Evolutionary conservation across 2,797 vertebrate genomes (phyloP), one percentile per base, ranked within the genome.

Genomic region (Microtus agrestis): DNA sequence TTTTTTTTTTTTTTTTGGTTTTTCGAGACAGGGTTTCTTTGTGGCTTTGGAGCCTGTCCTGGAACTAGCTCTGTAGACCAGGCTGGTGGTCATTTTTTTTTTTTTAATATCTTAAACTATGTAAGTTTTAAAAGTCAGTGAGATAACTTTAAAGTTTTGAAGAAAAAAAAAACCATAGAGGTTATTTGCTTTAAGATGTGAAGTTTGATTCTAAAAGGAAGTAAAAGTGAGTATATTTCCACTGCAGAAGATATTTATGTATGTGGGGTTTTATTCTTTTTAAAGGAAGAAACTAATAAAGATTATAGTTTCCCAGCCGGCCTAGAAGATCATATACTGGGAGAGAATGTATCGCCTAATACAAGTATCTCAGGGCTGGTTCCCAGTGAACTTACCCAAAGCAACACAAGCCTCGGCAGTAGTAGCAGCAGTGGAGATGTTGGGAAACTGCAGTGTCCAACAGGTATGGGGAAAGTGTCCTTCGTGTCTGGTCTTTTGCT

Each of bases 321-420:
- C 87, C 98, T 99, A 91, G 99, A 99, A 95, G 99, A 99, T 65
- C 98, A 98, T 96, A 93, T 99, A 97, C 97, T 99, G 95, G 98
- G 98, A n/a, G 99, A 99, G 15, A 98, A 97, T 81, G 92, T 97
- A 25, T 82, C 95, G 0, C 98, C 99, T 56, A 99, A 98, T 97
- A 93, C 97, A 6, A 91, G 97, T 82, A 95, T 98, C 87, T 98
- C 99, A 0, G 98, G 99, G 27, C 88, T 99, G 95, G 98, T 98
- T 61, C 97, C 99, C 1, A 99, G 99, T 79, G 99, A 99, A 29
- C 99, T 99, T 56, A 99, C 99, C 79, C 99, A 98, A 97, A 99
- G 99, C 98, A 99, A 98, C 97, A 99, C 99, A 91, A 99, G 99
- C 97, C 98, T 99, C 88, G 99, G 99, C 93, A 99, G 99, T 96